These are phyloP conservation scores for Strigamia maritima DNA, from an alignment of 2,888 invertebrate species.

Conservation along the genomic window DNA sequence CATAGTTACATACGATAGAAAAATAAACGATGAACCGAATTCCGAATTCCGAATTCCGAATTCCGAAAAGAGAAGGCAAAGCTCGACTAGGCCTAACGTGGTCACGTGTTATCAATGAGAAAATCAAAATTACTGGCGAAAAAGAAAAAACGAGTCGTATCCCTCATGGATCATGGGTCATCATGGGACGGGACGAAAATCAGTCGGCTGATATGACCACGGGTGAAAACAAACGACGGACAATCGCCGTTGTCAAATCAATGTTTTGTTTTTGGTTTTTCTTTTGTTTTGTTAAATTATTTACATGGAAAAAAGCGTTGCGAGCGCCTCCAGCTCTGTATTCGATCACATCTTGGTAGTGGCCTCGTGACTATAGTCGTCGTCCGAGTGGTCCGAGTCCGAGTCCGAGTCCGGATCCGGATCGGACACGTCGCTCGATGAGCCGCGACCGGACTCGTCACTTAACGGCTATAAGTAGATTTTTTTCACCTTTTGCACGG, in stretches of 20 bases:
- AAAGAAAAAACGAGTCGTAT: too few relatives aligned
- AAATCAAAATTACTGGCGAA: too few relatives aligned
- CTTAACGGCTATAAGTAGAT: slow-evolving; percentile 44
- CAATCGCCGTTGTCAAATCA: neutral
- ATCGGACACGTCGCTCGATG: neutral
- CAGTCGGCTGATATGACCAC: neutral
- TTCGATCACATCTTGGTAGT: neutral
- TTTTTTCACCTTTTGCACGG: slow-evolving; percentile 47
- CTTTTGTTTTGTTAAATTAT: neutral
- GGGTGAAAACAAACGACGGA: neutral
- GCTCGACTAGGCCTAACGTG: too few relatives aligned
- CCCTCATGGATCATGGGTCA: too few relatives aligned
- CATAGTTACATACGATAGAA: too few relatives aligned
- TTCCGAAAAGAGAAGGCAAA: too few relatives aligned
- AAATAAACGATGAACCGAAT: too few relatives aligned
- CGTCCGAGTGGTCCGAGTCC: neutral
- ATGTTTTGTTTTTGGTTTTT: neutral
- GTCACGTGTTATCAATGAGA: too few relatives aligned
- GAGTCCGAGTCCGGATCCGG: too few relatives aligned
- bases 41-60: too few relatives aligned
- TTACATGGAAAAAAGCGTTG: neutral
- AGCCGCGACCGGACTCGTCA: neutral
- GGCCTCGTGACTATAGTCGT: slow-evolving; percentile 4
- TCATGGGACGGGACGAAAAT: neutral
- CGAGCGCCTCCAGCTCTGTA: neutral